phyloP scores from a whole-genome alignment of 2,113 vertebrate species.

The Acanthisitta chloris region DNA sequence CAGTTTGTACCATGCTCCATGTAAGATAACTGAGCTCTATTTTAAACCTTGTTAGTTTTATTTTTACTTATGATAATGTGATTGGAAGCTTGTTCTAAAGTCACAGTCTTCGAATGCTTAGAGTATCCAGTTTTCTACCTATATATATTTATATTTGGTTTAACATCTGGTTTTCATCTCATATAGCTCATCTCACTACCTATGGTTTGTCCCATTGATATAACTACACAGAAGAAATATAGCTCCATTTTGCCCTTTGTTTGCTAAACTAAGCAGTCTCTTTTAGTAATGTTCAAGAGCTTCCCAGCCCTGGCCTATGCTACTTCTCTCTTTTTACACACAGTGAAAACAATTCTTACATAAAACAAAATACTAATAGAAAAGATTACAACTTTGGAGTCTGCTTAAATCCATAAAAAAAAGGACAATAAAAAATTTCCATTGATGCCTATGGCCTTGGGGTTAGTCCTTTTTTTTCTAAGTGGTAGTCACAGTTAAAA shows the following conservation, averaged over 20 bases:
- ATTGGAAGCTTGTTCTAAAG: not conserved
- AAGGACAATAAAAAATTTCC: not conserved
- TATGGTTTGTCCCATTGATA: not conserved
- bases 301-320: not conserved
- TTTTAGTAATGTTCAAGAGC: not conserved
- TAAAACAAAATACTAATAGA: not conserved
- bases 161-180: not conserved
- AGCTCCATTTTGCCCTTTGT: not conserved
- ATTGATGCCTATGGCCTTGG: not conserved
- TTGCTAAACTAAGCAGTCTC: not conserved
- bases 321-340: not conserved
- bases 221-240: not conserved
- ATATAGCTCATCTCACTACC: not conserved
- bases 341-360: not conserved
- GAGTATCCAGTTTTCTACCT: not conserved
- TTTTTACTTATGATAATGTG: not conserved
- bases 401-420: not conserved
- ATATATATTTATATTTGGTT: not conserved
- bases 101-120: not conserved
- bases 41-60: not conserved
- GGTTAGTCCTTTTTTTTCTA: not conserved
- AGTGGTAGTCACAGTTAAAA: not conserved
- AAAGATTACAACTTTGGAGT: not conserved
- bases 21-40: not conserved
- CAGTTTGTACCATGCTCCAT: not conserved